Percentiles rank a stretch among this genome's conserved stretches.
phyloP scores from a whole-genome alignment of 2,888 invertebrate genomes.

The Ophion costatus region DNA sequence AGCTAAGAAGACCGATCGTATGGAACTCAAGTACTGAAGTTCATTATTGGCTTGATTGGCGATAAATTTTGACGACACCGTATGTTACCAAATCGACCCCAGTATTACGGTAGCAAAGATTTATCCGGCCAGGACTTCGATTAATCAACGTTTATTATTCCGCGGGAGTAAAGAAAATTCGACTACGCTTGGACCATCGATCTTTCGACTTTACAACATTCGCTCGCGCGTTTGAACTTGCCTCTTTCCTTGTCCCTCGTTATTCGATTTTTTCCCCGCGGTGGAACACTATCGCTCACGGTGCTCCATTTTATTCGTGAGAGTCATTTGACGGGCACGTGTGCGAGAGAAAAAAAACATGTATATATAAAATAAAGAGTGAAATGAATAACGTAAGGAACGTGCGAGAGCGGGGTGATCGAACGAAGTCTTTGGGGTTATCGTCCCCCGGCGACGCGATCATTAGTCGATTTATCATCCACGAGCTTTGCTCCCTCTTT shows the following conservation, averaged over 20 bases:
- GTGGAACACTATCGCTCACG: slow-evolving; percentile 1
- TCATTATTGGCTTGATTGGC: not conserved
- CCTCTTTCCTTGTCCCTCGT: not conserved
- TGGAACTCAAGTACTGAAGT: not conserved
- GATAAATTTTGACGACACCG: not conserved
- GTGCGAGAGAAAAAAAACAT: slow-evolving; percentile 15
- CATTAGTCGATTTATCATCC: slow-evolving; percentile 74
- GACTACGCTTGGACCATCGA: not conserved
- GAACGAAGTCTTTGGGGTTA: slow-evolving; percentile 58
- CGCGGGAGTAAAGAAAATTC: not conserved
- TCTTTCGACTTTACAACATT: slow-evolving; percentile 13
- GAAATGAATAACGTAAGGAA: slow-evolving; percentile 44
- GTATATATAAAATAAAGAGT: slow-evolving; percentile 38
- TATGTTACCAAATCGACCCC: not conserved
- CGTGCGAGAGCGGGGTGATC: slow-evolving; percentile 57
- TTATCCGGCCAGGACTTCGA: not conserved
- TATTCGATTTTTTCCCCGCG: not conserved
- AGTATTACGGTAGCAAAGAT: not conserved
- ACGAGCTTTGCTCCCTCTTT: slow-evolving; percentile 27
- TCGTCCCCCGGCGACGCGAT: slow-evolving; percentile 67
- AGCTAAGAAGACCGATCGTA: not conserved
- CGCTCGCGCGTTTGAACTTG: slow-evolving; percentile 2
- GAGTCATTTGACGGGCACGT: slow-evolving; percentile 55
- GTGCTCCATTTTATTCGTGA: slow-evolving; percentile 45
- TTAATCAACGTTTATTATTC: slow-evolving; percentile 11